A percentile compares a stretch with the other conserved stretches of the same genome.
Conservation (phyloP, 2,113 vertebrate species). For the Charina bottae region DNA sequence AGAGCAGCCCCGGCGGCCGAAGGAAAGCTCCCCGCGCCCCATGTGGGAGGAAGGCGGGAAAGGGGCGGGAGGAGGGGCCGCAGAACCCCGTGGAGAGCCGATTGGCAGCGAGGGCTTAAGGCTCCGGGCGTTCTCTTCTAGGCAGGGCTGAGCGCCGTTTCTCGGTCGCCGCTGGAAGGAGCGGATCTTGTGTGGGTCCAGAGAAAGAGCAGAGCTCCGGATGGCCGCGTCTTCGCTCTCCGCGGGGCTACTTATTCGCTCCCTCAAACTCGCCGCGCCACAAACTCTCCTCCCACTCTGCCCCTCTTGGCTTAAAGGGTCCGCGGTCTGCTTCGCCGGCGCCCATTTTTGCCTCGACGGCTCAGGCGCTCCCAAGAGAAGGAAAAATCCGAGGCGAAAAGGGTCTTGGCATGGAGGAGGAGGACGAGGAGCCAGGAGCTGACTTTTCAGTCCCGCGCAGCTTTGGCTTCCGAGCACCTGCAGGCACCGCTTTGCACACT, state of each 20-base stretch:
- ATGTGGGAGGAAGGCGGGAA: slow-evolving; percentile 6
- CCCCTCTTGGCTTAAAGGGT: neutral
- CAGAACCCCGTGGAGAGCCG: neutral
- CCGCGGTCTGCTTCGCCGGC: neutral
- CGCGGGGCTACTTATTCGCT: neutral
- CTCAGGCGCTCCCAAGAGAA: slow-evolving; percentile 33
- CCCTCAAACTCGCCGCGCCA: slow-evolving; percentile 32
- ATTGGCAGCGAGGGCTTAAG: neutral
- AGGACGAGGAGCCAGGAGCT: neutral
- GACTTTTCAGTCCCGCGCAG: neutral
- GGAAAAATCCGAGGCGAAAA: neutral
- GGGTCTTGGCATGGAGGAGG: neutral
- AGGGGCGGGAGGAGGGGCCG: neutral
- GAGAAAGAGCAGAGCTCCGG: neutral
- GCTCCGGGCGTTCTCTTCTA: slow-evolving; percentile 42
- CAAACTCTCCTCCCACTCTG: slow-evolving; percentile 21
- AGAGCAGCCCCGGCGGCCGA: slow-evolving; percentile 13
- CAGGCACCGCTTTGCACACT: slow-evolving; percentile 31
- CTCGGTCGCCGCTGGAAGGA: neutral
- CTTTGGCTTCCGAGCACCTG: neutral
- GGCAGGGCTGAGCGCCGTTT: slow-evolving; percentile 22
- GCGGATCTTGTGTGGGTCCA: no score
- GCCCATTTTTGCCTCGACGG: neutral
- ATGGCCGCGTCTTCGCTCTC: neutral
- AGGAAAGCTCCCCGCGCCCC: neutral